Base-by-base conservation (phyloP, 2,113 vertebrate species). In the Antechinus stuartii region DNA sequence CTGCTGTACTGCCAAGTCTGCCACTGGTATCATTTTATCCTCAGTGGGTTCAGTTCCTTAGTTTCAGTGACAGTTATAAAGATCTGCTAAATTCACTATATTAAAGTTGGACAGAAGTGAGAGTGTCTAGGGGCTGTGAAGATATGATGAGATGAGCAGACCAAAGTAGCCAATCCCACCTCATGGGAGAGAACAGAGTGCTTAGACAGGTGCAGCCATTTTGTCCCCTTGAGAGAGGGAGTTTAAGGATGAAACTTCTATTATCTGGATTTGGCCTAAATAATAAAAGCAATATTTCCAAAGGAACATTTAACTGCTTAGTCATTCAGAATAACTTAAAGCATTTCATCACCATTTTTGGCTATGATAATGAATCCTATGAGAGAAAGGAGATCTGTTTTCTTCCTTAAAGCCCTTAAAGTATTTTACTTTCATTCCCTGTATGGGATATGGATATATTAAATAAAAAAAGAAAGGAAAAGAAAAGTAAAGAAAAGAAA, bases 331-430 rank as follows among this genome's bases (percentile, higher is more conserved):
- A 91, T 96, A 96, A 96, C 93, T 93, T 94, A 96, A 94, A 96
- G 90, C 0, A 0, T 94, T 98, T 96, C 94, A 95, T 94, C 93
- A 56, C 90, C 24, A 46, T 92, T 98, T 92, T 89, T 57, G 53
- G 94, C 93, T 94, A 95, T 94, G 96, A 0, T 0, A 98, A 95
- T 93, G 96, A 94, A 93, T 90, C 54, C 95, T 97, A 54, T 97
- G 97, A 97, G 97, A 93, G n/a, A 97, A 95, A 54, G 56, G 93
- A 96, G 97, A 97, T 98, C 98, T 97, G 96, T 98, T 98, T 98
- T 98, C 98, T 98, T 97, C 98, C 97, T 97, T 97, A 97, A 97
- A 95, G 84, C 92, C 96, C 93, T 92, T 52, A 24, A 90, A 95
- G 94, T 94, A 92, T 95, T 54, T 95, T 96, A 93, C 96, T 95